Percentiles rank a stretch among this genome's conserved stretches.
phyloP scores from a whole-genome alignment of 2,797 vertebrate species.

The Oceanodroma leucorhoa region DNA sequence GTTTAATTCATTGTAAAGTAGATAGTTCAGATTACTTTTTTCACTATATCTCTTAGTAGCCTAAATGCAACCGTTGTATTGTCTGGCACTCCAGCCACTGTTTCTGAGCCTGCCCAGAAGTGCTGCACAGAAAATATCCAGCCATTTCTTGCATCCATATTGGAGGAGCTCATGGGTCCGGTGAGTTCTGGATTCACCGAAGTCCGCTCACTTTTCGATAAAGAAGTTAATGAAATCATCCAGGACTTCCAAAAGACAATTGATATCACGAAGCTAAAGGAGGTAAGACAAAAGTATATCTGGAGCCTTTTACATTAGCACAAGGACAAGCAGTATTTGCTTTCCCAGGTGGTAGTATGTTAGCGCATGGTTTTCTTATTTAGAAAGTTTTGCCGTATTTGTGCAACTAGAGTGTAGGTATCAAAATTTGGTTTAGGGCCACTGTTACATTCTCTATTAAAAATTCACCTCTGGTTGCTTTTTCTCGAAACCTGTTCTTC shows the following conservation, averaged over 20 bases:
- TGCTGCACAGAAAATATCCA: constrained; percentile 82
- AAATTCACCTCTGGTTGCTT: neutral
- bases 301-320: neutral
- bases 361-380: neutral
- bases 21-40: neutral
- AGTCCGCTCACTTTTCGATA: constrained; percentile 80
- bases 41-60: neutral
- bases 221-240: constrained; percentile 81
- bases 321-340: neutral
- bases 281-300: constrained; percentile 70
- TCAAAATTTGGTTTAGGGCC: neutral
- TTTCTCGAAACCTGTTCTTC: neutral
- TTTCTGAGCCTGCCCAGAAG: constrained; percentile 78
- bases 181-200: constrained; percentile 87
- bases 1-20: neutral
- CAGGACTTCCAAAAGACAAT: constrained; percentile 73
- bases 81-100: constrained; percentile 70
- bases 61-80: neutral
- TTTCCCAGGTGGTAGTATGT: neutral
- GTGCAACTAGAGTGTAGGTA: neutral
- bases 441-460: neutral
- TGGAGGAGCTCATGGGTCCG: constrained; percentile 92
- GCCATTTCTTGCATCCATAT: constrained; percentile 83
- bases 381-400: neutral
- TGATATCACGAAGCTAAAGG: constrained; percentile 70